Percentiles rank a stretch among this genome's conserved stretches.
Evolutionary conservation across 1,140 invertebrate species (phyloP).

Genomic region (Asbolus verrucosus): DNA sequence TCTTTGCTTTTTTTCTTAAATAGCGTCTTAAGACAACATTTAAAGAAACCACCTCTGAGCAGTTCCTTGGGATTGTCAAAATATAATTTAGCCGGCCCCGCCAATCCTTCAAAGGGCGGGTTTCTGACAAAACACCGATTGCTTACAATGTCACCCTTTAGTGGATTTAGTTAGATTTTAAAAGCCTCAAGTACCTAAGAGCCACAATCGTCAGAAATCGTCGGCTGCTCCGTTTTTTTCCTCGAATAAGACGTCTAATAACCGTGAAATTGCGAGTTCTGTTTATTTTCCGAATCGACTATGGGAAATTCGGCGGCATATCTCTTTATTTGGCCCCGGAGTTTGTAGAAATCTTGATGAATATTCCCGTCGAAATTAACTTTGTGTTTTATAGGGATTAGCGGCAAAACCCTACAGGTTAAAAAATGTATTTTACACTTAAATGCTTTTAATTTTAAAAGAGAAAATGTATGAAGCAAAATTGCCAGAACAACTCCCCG

Average conservation of each 20-base stretch:
- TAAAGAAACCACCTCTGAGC: background rate
- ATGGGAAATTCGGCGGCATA: background rate
- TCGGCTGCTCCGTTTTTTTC: background rate
- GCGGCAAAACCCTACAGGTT: background rate
- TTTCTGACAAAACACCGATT: conserved; percentile 1
- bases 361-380: conserved; percentile 17
- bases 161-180: background rate
- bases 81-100: background rate
- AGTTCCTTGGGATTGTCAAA: background rate
- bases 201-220: background rate
- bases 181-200: background rate
- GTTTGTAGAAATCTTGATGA: conserved; percentile 1
- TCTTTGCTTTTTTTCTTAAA: background rate
- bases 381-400: conserved; percentile 13
- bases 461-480: conserved; percentile 4
- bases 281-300: background rate
- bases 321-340: conserved; percentile 3
- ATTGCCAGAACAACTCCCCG: conserved; percentile 12
- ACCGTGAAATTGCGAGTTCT: background rate
- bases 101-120: background rate
- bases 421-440: conserved; percentile 34
- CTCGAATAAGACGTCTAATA: background rate
- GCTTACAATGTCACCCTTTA: conserved; percentile 1
- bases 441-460: conserved; percentile 25
- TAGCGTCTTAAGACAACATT: background rate